Evolutionary conservation across 2,888 invertebrate genomes (phyloP), one percentile per base, ranked within the genome.

Genomic region (Scaptomyza polygonia): DNA sequence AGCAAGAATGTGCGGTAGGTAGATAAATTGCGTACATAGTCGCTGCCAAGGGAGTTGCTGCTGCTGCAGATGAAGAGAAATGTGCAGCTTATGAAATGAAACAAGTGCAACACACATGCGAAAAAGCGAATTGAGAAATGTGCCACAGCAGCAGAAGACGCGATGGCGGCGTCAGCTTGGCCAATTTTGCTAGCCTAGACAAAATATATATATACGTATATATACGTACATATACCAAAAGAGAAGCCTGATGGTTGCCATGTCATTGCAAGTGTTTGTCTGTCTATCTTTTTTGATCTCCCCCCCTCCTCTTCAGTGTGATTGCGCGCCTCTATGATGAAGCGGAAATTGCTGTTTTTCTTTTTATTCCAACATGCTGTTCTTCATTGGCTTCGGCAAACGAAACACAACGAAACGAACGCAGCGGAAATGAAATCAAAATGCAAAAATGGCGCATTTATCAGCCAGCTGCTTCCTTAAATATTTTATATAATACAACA

Each of bases 21-120:
- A 54, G 57, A 75, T 75, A 61, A 65, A 70, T 77, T 65, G 67
- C 70, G 56, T 21, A 40, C 58, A 59, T 62, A 65, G 39, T 55
- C 14, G 47, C 29, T 27, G 44, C 36, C 44, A 29, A 25, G 52
- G 58, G 63, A 72, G 48, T 51, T 59, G 40, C 42, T 32, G 30
- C 48, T 27, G 52, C 54, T 47, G 47, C 59, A 59, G 68, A 73
- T 73, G 67, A 72, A 70, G 78, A 81, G 79, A 79, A 83, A 81
- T 84, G 84, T 78, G 78, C 77, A 81, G 83, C 83, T 83, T 83
- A 74, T 80, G 74, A 75, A 83, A 81, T 80, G 83, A 59, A 69
- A 58, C 64, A 64, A 55, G 61, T 72, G 72, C 63, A 80, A 76
- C 75, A 75, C 75, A 75, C 75, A 77, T 75, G 78, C 64, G 64